Conservation (phyloP, 2,888 invertebrate species). For the Camptogramma bilineatum region DNA sequence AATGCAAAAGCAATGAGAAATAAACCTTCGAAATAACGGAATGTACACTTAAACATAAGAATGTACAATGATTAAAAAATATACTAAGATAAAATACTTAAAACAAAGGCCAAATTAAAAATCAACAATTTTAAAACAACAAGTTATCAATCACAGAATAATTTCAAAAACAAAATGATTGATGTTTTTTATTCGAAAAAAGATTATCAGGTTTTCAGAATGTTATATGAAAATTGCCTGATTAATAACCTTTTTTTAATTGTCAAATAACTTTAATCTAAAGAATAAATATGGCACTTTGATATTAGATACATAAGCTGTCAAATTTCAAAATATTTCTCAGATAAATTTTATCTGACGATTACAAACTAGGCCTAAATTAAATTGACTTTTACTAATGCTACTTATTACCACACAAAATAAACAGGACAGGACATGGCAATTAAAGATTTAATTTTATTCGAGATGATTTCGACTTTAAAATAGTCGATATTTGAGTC, state of each 20-base stretch:
- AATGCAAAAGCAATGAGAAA: conserved; percentile 13
- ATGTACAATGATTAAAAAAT: conserved; percentile 17
- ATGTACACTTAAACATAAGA: conserved; percentile 29
- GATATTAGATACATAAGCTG: too few species aligned
- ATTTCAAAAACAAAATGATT: neutral
- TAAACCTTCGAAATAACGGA: conserved; percentile 31
- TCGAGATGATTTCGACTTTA: neutral
- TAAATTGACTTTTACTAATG: conserved; percentile 3
- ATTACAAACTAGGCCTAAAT: neutral
- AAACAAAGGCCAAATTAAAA: conserved; percentile 1
- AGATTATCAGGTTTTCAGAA: neutral
- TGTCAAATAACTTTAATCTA: neutral
- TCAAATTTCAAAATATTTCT: neutral
- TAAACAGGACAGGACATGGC: neutral
- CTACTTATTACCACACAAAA: conserved; percentile 11
- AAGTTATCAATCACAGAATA: neutral
- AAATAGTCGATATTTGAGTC: neutral
- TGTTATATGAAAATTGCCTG: neutral
- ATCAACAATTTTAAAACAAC: conserved; percentile 4
- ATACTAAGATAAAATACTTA: conserved; percentile 4
- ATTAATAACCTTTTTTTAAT: neutral
- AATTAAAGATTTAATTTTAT: neutral
- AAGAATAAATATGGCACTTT: neutral
- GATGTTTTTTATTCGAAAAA: neutral
- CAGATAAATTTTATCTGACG: neutral